phyloP scores from a whole-genome alignment of 92 coral and sea anemone species.

The Porites rus region DNA sequence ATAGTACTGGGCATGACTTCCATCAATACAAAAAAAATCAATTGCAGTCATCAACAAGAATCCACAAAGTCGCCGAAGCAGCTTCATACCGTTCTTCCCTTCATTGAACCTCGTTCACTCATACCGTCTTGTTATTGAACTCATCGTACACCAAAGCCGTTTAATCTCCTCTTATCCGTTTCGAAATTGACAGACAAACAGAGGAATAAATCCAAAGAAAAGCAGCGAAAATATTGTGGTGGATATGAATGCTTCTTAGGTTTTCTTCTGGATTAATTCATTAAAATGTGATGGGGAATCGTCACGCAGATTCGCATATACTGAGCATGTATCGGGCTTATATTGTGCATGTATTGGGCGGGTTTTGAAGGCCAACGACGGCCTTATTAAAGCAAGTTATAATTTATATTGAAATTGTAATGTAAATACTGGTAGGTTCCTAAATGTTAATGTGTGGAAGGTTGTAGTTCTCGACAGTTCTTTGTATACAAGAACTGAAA shows the following conservation, averaged over 20 bases:
- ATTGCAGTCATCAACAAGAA: not conserved
- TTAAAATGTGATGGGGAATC: not conserved
- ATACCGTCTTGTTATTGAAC: not conserved
- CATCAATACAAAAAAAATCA: not conserved
- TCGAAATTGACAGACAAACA: not conserved
- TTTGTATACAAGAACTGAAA: not conserved
- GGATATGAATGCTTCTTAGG: not conserved
- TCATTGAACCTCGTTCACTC: not conserved
- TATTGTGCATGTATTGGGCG: not conserved
- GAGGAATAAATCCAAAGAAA: not conserved
- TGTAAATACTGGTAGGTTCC: constrained; percentile 8
- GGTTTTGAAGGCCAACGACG: not conserved
- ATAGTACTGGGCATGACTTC: not conserved
- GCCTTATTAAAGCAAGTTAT: not conserved
- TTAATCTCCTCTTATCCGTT: no score
- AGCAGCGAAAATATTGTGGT: no score
- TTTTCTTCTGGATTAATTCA: not conserved
- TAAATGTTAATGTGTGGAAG: not conserved
- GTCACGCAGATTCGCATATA: not conserved
- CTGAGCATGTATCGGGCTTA: not conserved
- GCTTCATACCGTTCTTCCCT: not conserved
- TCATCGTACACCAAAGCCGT: not conserved
- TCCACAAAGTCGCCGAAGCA: not conserved
- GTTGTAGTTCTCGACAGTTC: no score
- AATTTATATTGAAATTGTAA: not conserved